Conservation (phyloP, 2,113 vertebrate genomes). For the Oreotrochilus melanogaster region DNA sequence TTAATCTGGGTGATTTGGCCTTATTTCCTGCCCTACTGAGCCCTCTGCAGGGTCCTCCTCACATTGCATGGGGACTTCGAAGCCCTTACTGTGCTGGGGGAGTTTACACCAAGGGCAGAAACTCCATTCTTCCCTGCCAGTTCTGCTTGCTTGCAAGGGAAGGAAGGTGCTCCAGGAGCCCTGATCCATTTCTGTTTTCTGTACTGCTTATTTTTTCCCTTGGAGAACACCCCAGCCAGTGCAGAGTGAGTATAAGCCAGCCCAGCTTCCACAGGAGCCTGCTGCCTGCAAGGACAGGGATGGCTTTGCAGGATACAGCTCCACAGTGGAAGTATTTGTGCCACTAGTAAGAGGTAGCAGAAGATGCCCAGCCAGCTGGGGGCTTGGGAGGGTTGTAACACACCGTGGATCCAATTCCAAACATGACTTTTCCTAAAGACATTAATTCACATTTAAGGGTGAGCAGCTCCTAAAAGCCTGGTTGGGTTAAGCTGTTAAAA, state of each 20-base stretch:
- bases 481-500: not conserved
- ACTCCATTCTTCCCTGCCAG: not conserved
- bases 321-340: not conserved
- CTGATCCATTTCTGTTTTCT: not conserved
- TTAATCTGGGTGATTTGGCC: not conserved
- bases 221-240: not conserved
- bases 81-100: accelerated
- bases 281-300: not conserved
- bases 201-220: not conserved
- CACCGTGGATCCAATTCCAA: not conserved
- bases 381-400: not conserved
- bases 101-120: not conserved
- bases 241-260: not conserved
- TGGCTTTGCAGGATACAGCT: not conserved
- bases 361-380: not conserved
- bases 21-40: conserved; percentile 12
- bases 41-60: conserved; percentile 46
- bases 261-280: not conserved
- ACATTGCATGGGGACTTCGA: not conserved
- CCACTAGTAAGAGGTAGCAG: not conserved
- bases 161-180: not conserved
- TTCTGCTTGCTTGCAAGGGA: not conserved
- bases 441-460: not conserved
- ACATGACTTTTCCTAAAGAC: not conserved
- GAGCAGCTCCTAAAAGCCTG: not conserved